Evolutionary conservation across 2,113 vertebrate species (phyloP), one percentile per base, ranked within the genome.

Genomic region (Gnathonemus longibarbis): DNA sequence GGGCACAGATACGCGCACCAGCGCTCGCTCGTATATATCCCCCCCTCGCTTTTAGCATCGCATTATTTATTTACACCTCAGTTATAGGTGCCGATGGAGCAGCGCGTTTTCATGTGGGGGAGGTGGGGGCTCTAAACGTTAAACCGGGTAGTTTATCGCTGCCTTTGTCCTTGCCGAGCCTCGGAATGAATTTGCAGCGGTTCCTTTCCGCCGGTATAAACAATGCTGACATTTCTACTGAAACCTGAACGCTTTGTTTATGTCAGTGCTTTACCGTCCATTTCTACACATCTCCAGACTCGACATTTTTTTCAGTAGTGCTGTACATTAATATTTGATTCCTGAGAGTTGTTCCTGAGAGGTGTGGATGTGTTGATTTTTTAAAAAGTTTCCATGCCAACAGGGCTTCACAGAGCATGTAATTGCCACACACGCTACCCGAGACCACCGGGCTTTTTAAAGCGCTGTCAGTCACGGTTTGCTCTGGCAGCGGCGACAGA

Each of bases 261-360:
- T 77, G 45, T 88, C 42, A 80, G 74, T 27, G 88, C 58, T 45
- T 48, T 62, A 5, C 52, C 24, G 31, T 83, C 88, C 48, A 56
- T 45, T 35, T 24, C 48, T 52, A 84, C 11, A 15, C 84, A 35
- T 50, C 84, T 35, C 7, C 58, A 39, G 39, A 77, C 84, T 53
- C 19, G 46, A 80, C 89, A 46, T 86, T 42, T 84, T 89, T 45
- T 74, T 74, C 83, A 80, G 17, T 85, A 84, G 58, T 87, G 83
- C 45, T 50, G 46, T 45, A 66, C 27, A 88, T 90, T 70, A 86
- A 88, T 90, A 77, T 77, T 90, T 77, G 85, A 45, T 90, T 48
- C 49, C 3, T 42, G 84, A 45, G 77, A 45, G 77, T 6, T 50
- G 31, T 42, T 88, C 66, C 85, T 88, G 48, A 13, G 58, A 80